phyloP scores from a whole-genome alignment of 2,113 vertebrate genomes.

The Ramphastos sulfuratus region DNA sequence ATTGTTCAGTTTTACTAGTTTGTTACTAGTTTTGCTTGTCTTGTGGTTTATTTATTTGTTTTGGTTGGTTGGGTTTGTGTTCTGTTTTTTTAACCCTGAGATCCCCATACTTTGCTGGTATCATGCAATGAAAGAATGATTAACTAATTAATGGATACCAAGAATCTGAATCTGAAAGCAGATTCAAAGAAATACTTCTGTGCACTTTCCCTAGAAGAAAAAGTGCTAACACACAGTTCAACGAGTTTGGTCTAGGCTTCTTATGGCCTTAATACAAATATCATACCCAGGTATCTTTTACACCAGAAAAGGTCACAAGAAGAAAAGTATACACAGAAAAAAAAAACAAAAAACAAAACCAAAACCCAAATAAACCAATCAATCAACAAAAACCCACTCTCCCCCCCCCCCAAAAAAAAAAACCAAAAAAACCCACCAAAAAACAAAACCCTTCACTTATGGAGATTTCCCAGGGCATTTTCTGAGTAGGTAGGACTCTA shows the following conservation, averaged over 20 bases:
- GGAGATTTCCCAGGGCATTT: neutral
- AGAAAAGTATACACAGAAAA: neutral
- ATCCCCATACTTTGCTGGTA: neutral
- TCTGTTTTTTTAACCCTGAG: neutral
- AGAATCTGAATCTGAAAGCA: neutral
- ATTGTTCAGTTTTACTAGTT: neutral
- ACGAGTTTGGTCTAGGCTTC: neutral
- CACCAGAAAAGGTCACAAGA: neutral
- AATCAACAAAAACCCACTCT: too few species aligned
- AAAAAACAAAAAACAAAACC: too few species aligned
- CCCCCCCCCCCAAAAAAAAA: too few species aligned
- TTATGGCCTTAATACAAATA: neutral
- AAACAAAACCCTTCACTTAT: neutral
- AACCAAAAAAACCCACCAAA: too few species aligned
- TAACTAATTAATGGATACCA: neutral
- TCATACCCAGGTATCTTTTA: neutral
- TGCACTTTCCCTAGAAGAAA: neutral
- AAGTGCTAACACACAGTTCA: neutral
- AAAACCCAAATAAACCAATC: too few species aligned
- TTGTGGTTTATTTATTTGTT: too few species aligned
- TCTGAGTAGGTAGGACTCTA: neutral
- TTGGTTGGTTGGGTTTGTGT: neutral
- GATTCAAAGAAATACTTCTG: neutral
- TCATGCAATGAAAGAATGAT: neutral
- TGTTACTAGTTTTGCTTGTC: too few species aligned